Conservation (phyloP, 2,888 invertebrate genomes). For the Drosophila macrospina region DNA sequence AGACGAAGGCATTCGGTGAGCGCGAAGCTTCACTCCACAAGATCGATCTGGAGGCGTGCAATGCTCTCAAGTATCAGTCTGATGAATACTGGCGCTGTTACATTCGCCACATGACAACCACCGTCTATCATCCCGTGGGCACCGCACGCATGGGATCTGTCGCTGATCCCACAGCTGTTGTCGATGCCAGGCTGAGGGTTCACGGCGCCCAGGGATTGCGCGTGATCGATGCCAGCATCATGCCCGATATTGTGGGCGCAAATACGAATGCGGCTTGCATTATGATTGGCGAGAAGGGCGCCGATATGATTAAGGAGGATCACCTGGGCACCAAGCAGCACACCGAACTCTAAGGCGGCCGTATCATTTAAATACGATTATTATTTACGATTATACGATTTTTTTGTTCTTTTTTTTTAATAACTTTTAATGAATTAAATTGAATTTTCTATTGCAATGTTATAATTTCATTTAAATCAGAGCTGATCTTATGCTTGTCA, state of each 20-base stretch:
- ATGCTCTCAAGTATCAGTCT: conserved; percentile 88
- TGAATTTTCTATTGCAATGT: not conserved
- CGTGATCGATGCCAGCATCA: conserved; percentile 89
- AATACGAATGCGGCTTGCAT: conserved; percentile 88
- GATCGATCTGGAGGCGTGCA: conserved; percentile 92
- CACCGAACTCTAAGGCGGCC: conserved; percentile 46
- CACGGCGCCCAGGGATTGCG: conserved; percentile 86
- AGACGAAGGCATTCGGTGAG: conserved; percentile 85
- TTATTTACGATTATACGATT: conserved; percentile 14
- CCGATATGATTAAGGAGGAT: conserved; percentile 88
- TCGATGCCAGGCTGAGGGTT: conserved; percentile 87
- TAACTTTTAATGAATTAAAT: conserved; percentile 11
- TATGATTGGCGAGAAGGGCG: conserved; percentile 89
- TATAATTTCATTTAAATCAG: not conserved
- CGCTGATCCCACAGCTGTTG: conserved; percentile 86
- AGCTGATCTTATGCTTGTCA: not conserved
- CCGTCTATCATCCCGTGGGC: conserved; percentile 91
- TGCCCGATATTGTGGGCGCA: conserved; percentile 88
- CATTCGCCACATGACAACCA: conserved; percentile 91
- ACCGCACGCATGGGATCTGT: conserved; percentile 88
- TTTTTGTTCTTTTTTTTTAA: conserved; percentile 20
- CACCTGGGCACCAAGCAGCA: conserved; percentile 51
- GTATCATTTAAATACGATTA: not conserved
- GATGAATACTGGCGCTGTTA: conserved; percentile 96
- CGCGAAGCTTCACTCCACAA: conserved; percentile 86